Conservation (phyloP, 1,140 invertebrate genomes). For the Diachasma alloeum region DNA sequence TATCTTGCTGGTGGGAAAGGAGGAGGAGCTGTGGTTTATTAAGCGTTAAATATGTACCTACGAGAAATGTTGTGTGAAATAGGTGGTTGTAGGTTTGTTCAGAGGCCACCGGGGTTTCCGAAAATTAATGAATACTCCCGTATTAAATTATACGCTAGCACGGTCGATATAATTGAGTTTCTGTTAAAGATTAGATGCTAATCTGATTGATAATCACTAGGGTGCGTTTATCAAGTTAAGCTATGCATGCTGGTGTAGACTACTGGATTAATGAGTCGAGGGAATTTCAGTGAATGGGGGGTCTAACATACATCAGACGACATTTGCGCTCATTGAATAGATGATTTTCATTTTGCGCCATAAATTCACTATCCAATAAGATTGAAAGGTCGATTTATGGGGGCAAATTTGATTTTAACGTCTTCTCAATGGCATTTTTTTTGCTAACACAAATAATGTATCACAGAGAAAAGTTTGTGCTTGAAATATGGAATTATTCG, state of each 20-base stretch:
- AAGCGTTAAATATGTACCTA: slow-evolving; percentile 14
- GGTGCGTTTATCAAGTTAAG: slow-evolving; percentile 9
- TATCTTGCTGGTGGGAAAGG: background rate
- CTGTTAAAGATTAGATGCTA: slow-evolving; percentile 9
- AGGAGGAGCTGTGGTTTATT: background rate
- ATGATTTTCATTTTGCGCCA: background rate
- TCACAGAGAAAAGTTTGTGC: background rate
- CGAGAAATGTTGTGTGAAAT: background rate
- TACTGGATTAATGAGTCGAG: background rate
- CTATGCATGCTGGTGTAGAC: slow-evolving; percentile 13
- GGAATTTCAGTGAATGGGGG: background rate
- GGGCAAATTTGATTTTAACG: too few species aligned
- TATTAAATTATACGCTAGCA: slow-evolving; percentile 12
- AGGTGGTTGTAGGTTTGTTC: background rate
- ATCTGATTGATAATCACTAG: slow-evolving; percentile 18
- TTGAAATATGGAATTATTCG: too few species aligned
- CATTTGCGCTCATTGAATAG: background rate
- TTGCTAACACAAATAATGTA: background rate
- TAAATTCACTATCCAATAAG: too few species aligned
- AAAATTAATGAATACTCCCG: background rate
- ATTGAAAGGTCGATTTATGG: too few species aligned
- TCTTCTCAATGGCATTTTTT: background rate
- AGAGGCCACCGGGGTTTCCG: background rate
- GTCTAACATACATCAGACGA: background rate
- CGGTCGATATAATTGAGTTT: slow-evolving; percentile 21